Evolutionary conservation across 2,113 vertebrate species (phyloP).

Genomic region (Cyprinodon brontotheroides): DNA sequence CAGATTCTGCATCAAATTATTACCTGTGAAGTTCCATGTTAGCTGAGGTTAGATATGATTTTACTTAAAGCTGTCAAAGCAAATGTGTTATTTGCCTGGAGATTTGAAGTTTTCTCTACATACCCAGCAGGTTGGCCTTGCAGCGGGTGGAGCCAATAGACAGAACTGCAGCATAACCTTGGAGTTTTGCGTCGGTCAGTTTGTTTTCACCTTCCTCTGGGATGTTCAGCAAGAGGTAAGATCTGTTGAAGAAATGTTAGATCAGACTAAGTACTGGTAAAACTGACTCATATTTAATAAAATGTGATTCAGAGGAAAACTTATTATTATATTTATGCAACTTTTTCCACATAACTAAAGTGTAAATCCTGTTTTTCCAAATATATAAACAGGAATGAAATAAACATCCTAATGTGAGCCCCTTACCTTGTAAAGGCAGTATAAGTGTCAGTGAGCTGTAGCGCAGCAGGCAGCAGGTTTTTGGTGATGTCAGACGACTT

Average conservation of each 20-base stretch:
- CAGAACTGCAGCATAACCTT: slow-evolving; percentile 92
- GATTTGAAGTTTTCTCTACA: slow-evolving; percentile 14
- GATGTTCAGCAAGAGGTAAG: slow-evolving; percentile 93
- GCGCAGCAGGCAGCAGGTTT: slow-evolving; percentile 92
- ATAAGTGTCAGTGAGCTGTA: slow-evolving; percentile 93
- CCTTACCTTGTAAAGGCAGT: slow-evolving; percentile 90
- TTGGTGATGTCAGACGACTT: slow-evolving; percentile 94
- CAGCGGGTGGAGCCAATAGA: slow-evolving; percentile 92
- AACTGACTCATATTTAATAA: neutral
- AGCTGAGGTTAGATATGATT: neutral
- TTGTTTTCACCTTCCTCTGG: slow-evolving; percentile 89
- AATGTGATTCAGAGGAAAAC: neutral
- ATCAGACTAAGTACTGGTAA: neutral
- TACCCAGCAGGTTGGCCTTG: slow-evolving; percentile 92
- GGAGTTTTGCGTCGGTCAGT: slow-evolving; percentile 87
- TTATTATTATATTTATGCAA: neutral
- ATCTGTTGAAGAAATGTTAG: slow-evolving; percentile 75
- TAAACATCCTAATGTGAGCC: too few species aligned
- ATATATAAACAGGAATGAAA: too few species aligned
- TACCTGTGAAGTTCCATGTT: slow-evolving; percentile 77
- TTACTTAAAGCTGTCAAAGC: neutral
- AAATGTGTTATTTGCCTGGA: neutral
- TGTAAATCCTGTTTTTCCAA: too few species aligned
- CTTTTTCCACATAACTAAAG: too few species aligned
- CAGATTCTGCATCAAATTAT: slow-evolving; percentile 89